These are phyloP conservation scores for Drymonia ruficornis DNA, from an alignment of 2,888 invertebrate genomes.

Conservation along the genomic window DNA sequence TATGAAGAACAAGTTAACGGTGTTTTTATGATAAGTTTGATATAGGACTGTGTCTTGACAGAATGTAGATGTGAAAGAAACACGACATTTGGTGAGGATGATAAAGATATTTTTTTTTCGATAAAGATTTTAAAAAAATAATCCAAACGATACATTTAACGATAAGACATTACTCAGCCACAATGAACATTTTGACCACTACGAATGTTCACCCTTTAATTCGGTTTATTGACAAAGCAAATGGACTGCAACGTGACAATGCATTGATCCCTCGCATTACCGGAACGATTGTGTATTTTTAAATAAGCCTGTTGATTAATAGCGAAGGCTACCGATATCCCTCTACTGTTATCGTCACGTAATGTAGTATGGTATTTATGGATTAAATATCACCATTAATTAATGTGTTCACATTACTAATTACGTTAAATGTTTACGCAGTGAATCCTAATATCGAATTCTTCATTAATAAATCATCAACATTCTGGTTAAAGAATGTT, in stretches of 20 bases:
- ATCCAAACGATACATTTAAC: no score
- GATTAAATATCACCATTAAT: no score
- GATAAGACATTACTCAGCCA: not conserved
- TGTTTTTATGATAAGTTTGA: not conserved
- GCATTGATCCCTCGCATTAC: slow-evolving; percentile 19
- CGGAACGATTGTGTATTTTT: slow-evolving; percentile 5
- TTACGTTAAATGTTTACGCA: no score
- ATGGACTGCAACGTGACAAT: slow-evolving; percentile 11
- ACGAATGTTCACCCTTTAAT: not conserved
- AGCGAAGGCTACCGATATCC: not conserved
- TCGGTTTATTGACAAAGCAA: not conserved
- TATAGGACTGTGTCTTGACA: not conserved
- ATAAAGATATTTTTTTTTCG: no score
- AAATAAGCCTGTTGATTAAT: not conserved
- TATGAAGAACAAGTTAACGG: not conserved
- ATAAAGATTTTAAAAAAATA: no score
- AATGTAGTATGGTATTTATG: not conserved
- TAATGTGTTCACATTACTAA: no score
- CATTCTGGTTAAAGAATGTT: no score
- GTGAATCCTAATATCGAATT: no score
- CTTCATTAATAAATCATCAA: no score
- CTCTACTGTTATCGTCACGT: slow-evolving; percentile 3
- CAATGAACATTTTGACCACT: not conserved
- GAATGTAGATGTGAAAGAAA: not conserved
- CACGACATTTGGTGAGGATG: not conserved